These are phyloP conservation scores for Eupithecia subumbrata DNA, from an alignment of 2,888 invertebrate genomes.

Conservation along the genomic window DNA sequence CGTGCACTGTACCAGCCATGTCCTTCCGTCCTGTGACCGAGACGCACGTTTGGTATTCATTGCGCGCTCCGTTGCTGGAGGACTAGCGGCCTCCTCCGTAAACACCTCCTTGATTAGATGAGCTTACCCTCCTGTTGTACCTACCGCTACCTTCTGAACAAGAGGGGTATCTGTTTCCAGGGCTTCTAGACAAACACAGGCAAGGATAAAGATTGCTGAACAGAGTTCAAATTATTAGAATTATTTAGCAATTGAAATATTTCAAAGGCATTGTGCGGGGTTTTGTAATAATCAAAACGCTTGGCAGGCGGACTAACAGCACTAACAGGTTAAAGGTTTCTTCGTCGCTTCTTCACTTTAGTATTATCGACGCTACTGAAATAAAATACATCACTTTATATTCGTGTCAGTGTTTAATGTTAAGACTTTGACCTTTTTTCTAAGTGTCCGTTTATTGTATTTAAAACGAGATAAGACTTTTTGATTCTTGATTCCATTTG, in stretches of 20 bases:
- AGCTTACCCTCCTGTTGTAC: neutral
- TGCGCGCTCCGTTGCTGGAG: conserved; percentile 11
- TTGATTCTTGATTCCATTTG: no score
- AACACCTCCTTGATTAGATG: conserved; percentile 10
- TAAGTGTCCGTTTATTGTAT: no score
- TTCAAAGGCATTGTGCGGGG: neutral
- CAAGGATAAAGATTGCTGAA: neutral
- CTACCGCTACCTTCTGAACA: neutral
- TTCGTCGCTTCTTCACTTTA: no score
- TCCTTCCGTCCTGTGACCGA: neutral
- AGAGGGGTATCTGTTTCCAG: neutral
- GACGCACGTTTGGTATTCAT: conserved; percentile 33
- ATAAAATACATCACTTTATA: no score
- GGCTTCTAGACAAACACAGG: neutral
- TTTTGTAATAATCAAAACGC: neutral
- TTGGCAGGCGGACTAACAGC: neutral
- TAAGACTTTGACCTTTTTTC: no score
- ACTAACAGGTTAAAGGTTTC: no score
- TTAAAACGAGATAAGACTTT: no score
- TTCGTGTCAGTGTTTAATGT: no score
- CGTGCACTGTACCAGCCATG: neutral
- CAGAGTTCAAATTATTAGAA: neutral
- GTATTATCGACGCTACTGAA: no score
- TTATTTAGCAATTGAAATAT: neutral
- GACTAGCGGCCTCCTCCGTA: conserved; percentile 4